Conservation (phyloP, 2,888 invertebrate species). For the Lasioglossum leucozonium region DNA sequence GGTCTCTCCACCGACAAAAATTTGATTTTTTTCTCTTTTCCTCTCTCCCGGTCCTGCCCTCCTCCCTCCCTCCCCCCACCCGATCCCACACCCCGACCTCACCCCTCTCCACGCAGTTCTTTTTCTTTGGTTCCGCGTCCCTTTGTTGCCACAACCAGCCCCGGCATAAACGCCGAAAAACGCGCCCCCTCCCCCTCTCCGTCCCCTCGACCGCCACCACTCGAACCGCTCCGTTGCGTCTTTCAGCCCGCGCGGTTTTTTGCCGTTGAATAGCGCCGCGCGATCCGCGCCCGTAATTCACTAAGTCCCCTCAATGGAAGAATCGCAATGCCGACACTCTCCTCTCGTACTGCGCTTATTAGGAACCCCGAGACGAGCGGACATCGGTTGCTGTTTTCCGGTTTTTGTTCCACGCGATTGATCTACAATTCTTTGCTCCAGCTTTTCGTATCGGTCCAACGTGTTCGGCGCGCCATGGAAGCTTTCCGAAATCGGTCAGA, state of each 20-base stretch:
- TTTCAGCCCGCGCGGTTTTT: conserved; percentile 42
- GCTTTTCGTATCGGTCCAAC: not conserved
- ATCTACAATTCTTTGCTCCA: not conserved
- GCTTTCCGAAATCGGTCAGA: no score
- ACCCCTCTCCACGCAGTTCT: conserved; percentile 30
- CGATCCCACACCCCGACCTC: no score
- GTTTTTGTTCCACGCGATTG: not conserved
- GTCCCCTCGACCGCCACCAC: no score
- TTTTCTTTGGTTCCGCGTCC: conserved; percentile 62
- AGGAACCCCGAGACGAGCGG: not conserved
- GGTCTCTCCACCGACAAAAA: conserved; percentile 67
- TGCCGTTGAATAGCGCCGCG: conserved; percentile 2
- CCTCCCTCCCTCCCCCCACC: not conserved
- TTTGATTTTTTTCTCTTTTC: conserved; percentile 62
- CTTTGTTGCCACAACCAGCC: conserved; percentile 54
- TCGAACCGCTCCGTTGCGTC: conserved; percentile 45
- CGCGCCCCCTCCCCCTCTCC: not conserved
- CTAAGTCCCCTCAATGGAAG: conserved; percentile 20
- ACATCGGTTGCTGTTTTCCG: not conserved
- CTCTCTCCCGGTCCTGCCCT: not conserved
- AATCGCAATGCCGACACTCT: not conserved
- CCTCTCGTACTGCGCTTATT: not conserved
- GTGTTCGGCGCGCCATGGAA: not conserved
- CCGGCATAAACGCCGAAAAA: conserved; percentile 59
- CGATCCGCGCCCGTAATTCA: conserved; percentile 20